phyloP scores from a whole-genome alignment of 2,113 vertebrate genomes.

The Elachura formosa region DNA sequence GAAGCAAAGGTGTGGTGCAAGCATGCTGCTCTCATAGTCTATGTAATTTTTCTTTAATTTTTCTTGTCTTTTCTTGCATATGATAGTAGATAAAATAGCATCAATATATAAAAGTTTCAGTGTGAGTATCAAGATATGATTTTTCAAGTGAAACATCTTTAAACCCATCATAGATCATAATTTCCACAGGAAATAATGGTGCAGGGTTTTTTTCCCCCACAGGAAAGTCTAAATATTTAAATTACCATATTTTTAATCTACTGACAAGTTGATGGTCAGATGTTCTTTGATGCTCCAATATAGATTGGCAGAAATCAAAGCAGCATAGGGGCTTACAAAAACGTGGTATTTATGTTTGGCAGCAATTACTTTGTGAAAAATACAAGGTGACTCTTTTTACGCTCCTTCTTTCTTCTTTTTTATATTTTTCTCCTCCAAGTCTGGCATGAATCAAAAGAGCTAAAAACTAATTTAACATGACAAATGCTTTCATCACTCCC shows the following conservation, averaged over 20 bases:
- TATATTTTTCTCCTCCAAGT: slow-evolving; percentile 30
- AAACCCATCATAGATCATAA: slow-evolving; percentile 56
- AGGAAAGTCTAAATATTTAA: slow-evolving; percentile 65
- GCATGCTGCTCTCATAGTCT: background rate
- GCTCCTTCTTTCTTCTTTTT: background rate
- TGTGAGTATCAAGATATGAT: slow-evolving; percentile 54
- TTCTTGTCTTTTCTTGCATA: background rate
- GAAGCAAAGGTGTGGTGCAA: background rate
- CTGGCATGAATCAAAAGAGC: slow-evolving; percentile 64
- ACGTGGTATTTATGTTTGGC: slow-evolving; percentile 62
- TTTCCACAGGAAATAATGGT: slow-evolving; percentile 62
- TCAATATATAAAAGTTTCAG: slow-evolving; percentile 9
- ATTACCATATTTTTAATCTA: slow-evolving; percentile 67
- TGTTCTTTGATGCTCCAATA: slow-evolving; percentile 62
- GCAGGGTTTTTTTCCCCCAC: background rate
- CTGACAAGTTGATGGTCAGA: slow-evolving; percentile 71
- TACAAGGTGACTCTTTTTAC: slow-evolving; percentile 66
- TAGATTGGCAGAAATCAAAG: slow-evolving; percentile 68
- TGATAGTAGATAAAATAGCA: slow-evolving; percentile 45
- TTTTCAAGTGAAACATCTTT: slow-evolving; percentile 59
- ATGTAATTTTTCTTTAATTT: slow-evolving; percentile 26
- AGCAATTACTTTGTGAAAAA: slow-evolving; percentile 63
- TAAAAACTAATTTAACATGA: slow-evolving; percentile 68
- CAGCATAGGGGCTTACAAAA: slow-evolving; percentile 51
- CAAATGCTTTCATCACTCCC: slow-evolving; percentile 56